Conservation (phyloP, 2,797 vertebrate genomes). For the Arrhamphus sclerolepis region DNA sequence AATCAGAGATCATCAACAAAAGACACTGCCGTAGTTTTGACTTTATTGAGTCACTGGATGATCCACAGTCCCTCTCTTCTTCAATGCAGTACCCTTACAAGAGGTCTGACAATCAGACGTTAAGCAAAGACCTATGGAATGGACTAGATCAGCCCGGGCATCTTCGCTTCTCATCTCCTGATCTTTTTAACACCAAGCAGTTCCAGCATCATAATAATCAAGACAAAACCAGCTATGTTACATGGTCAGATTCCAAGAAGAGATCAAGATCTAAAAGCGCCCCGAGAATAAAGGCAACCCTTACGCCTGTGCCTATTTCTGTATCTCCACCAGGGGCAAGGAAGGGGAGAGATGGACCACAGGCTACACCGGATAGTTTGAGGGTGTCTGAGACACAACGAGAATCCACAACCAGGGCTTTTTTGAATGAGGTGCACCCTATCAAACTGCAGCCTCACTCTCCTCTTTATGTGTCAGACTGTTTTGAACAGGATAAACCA, state of each 20-base stretch:
- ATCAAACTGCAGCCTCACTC: slow-evolving; percentile 94
- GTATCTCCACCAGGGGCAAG: slow-evolving; percentile 78
- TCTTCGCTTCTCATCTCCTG: slow-evolving; percentile 82
- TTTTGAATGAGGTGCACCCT: slow-evolving; percentile 95
- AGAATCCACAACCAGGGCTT: slow-evolving; percentile 77
- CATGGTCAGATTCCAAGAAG: slow-evolving; percentile 82
- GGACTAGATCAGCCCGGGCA: slow-evolving; percentile 79
- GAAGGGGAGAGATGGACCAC: slow-evolving; percentile 80
- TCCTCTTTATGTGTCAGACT: slow-evolving; percentile 88
- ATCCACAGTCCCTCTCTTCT: slow-evolving; percentile 76
- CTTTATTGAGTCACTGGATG: slow-evolving; percentile 93
- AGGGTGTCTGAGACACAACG: slow-evolving; percentile 80
- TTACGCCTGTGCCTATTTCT: slow-evolving; percentile 86
- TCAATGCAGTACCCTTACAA: slow-evolving; percentile 82
- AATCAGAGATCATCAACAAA: slow-evolving; percentile 91
- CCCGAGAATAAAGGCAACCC: slow-evolving; percentile 83
- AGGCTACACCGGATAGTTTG: slow-evolving; percentile 73
- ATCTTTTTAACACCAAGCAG: slow-evolving; percentile 80
- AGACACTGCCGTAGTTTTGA: slow-evolving; percentile 97
- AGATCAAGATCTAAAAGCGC: slow-evolving; percentile 90
- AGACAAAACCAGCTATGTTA: slow-evolving; percentile 75
- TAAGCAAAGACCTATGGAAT: slow-evolving; percentile 81
- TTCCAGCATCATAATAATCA: slow-evolving; percentile 67
- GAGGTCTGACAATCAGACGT: slow-evolving; percentile 72
- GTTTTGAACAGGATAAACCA: slow-evolving; percentile 79